A percentile compares a stretch with the other conserved stretches of the same genome.
These are phyloP conservation scores for Mellivora capensis DNA, from an alignment of 2,113 vertebrate genomes.

Conservation along the genomic window DNA sequence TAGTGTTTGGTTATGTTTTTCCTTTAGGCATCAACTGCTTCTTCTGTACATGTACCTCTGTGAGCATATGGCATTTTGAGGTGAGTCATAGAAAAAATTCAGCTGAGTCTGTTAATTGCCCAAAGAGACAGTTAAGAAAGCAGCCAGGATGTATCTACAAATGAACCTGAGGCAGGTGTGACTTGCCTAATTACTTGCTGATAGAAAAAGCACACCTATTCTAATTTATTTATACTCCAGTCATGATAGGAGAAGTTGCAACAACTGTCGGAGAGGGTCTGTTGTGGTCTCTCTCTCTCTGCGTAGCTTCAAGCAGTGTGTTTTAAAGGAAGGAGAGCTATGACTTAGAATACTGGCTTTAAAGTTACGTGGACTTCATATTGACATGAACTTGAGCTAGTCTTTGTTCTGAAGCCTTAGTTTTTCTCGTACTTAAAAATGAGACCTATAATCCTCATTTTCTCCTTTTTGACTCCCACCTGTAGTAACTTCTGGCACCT, in stretches of 20 bases:
- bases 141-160: constrained; percentile 15
- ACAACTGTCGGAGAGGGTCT: background rate
- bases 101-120: constrained; percentile 55
- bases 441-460: background rate
- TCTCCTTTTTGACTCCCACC: too few relatives aligned
- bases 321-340: background rate
- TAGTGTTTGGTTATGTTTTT: constrained; percentile 63
- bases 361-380: background rate
- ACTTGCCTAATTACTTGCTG: constrained; percentile 19
- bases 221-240: background rate
- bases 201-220: background rate
- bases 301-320: background rate
- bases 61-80: constrained; percentile 64
- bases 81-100: constrained; percentile 48
- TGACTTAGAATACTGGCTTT: background rate
- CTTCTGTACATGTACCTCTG: background rate
- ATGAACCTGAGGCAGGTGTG: constrained; percentile 12
- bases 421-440: background rate
- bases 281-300: background rate
- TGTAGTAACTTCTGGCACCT: background rate
- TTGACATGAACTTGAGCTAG: background rate
- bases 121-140: constrained; percentile 36
- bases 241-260: background rate
- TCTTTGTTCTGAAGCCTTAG: background rate
- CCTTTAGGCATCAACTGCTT: constrained; percentile 22